A percentile compares a stretch with the other conserved stretches of the same genome.
Conservation (phyloP, 2,888 invertebrate species). For the Philereme transversata region DNA sequence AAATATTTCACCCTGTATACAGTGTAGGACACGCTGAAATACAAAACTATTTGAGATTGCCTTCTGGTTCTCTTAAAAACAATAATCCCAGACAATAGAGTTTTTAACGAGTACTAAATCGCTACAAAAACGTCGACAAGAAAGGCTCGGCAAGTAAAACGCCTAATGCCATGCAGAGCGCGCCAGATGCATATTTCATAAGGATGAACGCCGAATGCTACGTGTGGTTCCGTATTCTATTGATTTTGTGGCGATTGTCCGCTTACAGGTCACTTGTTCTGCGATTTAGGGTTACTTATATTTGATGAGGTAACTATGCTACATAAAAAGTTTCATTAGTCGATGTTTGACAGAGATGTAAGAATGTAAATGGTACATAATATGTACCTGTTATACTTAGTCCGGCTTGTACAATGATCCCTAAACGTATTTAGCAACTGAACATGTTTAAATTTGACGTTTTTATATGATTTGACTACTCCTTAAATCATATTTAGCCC, state of each 20-base stretch:
- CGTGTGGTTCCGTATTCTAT: conserved; percentile 25
- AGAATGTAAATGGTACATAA: no score
- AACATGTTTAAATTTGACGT: no score
- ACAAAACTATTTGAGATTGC: no score
- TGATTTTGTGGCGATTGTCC: conserved; percentile 30
- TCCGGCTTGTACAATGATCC: no score
- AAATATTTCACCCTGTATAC: no score
- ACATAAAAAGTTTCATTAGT: not conserved
- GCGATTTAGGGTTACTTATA: conserved; percentile 15
- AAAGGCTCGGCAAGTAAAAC: conserved; percentile 13
- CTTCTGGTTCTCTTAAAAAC: no score
- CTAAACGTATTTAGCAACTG: no score
- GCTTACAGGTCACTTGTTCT: conserved; percentile 22
- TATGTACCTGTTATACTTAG: no score
- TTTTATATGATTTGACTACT: no score
- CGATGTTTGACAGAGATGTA: no score
- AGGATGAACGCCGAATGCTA: conserved; percentile 24
- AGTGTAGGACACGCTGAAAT: no score
- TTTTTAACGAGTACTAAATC: not conserved
- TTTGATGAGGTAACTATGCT: conserved; percentile 4
- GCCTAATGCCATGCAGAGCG: conserved; percentile 20
- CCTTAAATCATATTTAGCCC: no score
- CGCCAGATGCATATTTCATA: conserved; percentile 37
- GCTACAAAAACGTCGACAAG: conserved; percentile 11
- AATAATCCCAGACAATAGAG: not conserved